These are phyloP conservation scores for Trachymyrmex cornetzi DNA, from an alignment of 1,140 invertebrate genomes.

Conservation along the genomic window DNA sequence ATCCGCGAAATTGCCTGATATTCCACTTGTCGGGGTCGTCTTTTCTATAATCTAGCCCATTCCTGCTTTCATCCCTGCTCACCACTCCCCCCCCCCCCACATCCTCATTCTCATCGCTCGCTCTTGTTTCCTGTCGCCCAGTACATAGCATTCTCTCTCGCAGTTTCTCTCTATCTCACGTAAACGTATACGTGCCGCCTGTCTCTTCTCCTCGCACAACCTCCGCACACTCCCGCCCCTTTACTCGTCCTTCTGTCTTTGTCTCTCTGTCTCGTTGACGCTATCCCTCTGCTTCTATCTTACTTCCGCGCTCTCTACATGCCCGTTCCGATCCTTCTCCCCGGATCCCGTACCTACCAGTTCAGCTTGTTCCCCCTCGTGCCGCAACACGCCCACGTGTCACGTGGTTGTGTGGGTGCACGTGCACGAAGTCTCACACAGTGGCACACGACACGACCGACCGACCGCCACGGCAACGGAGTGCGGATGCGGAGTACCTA, in stretches of 20 bases:
- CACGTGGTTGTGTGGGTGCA: slow-evolving; percentile 57
- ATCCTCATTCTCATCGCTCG: slow-evolving; percentile 53
- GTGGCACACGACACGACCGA: slow-evolving; percentile 28
- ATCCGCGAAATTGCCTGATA: slow-evolving; percentile 27
- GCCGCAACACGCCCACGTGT: slow-evolving; percentile 65
- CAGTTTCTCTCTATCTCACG: slow-evolving; percentile 68
- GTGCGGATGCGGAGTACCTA: slow-evolving; percentile 78
- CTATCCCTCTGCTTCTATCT: slow-evolving; percentile 42
- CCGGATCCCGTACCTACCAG: slow-evolving; percentile 35
- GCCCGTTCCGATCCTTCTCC: slow-evolving; percentile 20
- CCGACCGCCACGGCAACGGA: slow-evolving; percentile 54
- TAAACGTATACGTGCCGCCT: slow-evolving; percentile 8
- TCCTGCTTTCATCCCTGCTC: slow-evolving; percentile 3
- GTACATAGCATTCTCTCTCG: slow-evolving; percentile 47
- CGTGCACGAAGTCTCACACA: slow-evolving; percentile 53
- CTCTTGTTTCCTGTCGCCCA: slow-evolving; percentile 67
- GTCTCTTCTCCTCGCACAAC: slow-evolving; percentile 50
- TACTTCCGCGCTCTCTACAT: slow-evolving; percentile 41
- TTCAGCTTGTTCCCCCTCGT: slow-evolving; percentile 46
- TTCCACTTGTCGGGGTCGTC: slow-evolving; percentile 31
- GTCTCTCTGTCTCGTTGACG: neutral
- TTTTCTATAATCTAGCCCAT: slow-evolving; percentile 45
- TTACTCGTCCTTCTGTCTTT: slow-evolving; percentile 32
- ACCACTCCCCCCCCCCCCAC: slow-evolving; percentile 36
- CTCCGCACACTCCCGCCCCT: slow-evolving; percentile 19